Evolutionary conservation across 64 coral and sea anemone genomes (phyloP).

Genomic region (Pachyseris speciosa): DNA sequence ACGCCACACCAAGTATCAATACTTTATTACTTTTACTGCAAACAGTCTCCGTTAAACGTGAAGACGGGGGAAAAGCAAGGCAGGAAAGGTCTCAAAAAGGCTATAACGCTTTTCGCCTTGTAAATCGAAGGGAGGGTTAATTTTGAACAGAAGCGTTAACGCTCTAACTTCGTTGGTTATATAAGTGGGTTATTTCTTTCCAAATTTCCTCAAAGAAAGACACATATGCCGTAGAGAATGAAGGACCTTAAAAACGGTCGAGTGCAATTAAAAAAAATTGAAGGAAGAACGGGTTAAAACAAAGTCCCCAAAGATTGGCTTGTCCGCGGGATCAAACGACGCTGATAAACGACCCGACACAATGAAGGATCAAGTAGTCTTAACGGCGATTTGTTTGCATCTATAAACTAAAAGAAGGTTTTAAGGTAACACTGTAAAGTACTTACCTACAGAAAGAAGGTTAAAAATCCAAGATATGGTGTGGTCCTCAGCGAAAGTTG

Average conservation of each 20-base stretch:
- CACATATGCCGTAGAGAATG: not conserved
- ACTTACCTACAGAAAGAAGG: constrained; percentile 11
- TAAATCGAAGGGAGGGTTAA: not conserved
- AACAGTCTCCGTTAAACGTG: not conserved
- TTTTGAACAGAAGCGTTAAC: not conserved
- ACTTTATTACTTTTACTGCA: not conserved
- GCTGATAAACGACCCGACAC: not conserved
- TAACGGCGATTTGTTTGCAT: constrained; percentile 3
- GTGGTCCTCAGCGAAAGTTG: not conserved
- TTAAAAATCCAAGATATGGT: constrained; percentile 15
- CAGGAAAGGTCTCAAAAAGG: not conserved
- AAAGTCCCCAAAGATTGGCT: not conserved
- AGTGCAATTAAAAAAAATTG: too few species aligned
- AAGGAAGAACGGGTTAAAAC: too few species aligned
- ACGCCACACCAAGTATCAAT: not conserved
- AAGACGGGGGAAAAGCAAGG: not conserved
- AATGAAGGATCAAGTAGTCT: constrained; percentile 7
- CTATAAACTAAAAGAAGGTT: not conserved
- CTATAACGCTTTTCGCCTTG: not conserved
- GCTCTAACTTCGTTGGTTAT: not conserved
- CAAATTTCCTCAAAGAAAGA: not conserved
- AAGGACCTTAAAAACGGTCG: not conserved
- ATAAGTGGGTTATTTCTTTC: too few species aligned
- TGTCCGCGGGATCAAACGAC: not conserved
- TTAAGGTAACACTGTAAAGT: not conserved